These are phyloP conservation scores for Orthonevra nobilis DNA, from an alignment of 2,888 invertebrate genomes.

Conservation along the genomic window DNA sequence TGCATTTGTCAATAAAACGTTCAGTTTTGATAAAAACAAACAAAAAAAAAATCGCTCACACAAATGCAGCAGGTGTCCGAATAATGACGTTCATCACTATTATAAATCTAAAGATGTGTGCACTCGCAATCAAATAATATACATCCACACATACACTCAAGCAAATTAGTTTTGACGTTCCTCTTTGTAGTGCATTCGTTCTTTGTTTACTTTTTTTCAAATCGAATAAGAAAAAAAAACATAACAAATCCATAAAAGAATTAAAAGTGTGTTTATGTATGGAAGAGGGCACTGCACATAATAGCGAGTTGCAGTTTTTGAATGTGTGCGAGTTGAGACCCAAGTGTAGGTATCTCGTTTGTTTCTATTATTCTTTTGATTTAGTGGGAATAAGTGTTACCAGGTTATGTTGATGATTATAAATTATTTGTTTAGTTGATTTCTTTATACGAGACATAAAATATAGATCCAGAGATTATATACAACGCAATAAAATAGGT, in stretches of 20 bases:
- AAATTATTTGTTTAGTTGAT: too few relatives aligned
- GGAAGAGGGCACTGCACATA: constrained; percentile 6
- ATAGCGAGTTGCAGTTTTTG: constrained; percentile 13
- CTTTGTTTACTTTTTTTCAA: constrained; percentile 62
- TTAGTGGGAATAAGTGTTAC: too few relatives aligned
- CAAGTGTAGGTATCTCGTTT: neutral
- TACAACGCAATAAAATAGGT: too few relatives aligned
- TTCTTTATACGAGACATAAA: too few relatives aligned
- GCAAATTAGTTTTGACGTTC: constrained; percentile 43
- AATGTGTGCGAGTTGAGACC: neutral
- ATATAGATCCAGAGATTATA: too few relatives aligned
- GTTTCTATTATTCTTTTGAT: constrained; percentile 4
- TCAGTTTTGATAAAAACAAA: neutral
- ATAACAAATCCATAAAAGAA: neutral
- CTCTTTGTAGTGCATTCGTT: constrained; percentile 32
- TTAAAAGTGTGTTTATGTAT: constrained; percentile 8
- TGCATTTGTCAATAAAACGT: too few relatives aligned
- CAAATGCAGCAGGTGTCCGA: constrained; percentile 56
- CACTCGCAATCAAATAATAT: too few relatives aligned
- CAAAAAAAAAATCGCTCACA: neutral
- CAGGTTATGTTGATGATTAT: too few relatives aligned
- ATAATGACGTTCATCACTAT: constrained; percentile 41
- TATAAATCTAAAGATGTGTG: neutral
- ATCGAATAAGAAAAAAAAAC: neutral
- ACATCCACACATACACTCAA: neutral